A percentile compares a stretch with the other conserved stretches of the same genome.
phyloP scores from a whole-genome alignment of 2,888 invertebrate genomes.

The Andrena praecox region DNA sequence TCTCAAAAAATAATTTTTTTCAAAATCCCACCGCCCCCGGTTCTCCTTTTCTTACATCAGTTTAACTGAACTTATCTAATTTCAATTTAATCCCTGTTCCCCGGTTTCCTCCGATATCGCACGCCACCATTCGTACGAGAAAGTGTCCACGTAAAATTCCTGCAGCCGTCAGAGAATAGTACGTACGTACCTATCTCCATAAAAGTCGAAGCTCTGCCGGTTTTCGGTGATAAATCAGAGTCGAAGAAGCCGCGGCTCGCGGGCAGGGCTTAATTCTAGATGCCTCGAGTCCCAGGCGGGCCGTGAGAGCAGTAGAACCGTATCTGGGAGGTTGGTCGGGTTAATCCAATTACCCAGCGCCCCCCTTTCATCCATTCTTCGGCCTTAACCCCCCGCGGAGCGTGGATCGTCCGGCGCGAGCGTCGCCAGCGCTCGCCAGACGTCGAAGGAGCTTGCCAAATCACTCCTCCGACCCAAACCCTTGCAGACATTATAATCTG shows the following conservation, averaged over 20 bases:
- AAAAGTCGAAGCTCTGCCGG: neutral
- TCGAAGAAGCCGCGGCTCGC: neutral
- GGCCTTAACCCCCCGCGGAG: slow-evolving; percentile 40
- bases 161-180: too few species aligned
- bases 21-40: too few species aligned
- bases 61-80: too few species aligned
- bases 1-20: too few species aligned
- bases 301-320: neutral
- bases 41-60: too few species aligned
- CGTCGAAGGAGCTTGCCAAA: slow-evolving; percentile 68
- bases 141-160: too few species aligned
- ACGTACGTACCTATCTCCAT: too few species aligned
- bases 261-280: neutral
- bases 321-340: slow-evolving; percentile 21
- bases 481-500: slow-evolving; percentile 71
- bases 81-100: too few species aligned
- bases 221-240: neutral
- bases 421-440: slow-evolving; percentile 35
- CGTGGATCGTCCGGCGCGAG: slow-evolving; percentile 16
- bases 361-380: slow-evolving; percentile 34
- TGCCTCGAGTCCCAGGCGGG: slow-evolving; percentile 24
- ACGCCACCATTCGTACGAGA: too few species aligned
- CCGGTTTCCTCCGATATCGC: too few species aligned
- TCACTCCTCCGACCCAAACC: slow-evolving; percentile 44
- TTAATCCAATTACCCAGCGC: slow-evolving; percentile 58